These are phyloP conservation scores for Tinea trinotella DNA, from an alignment of 2,888 invertebrate genomes.

Conservation along the genomic window DNA sequence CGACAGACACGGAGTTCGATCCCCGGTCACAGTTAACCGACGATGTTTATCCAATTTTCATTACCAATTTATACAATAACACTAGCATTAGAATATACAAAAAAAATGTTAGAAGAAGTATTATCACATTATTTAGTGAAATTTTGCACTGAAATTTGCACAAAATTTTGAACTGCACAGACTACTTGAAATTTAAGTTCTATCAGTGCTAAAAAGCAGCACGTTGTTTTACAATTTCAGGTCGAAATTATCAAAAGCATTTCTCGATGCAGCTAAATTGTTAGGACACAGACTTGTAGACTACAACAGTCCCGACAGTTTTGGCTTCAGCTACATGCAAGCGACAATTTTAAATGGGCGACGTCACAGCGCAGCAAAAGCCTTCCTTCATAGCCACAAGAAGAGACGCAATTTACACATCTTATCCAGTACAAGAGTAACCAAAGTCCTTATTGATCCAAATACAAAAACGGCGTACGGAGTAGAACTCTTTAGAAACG, in stretches of 20 bases:
- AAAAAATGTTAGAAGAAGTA: too few relatives aligned
- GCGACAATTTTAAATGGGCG: slow-evolving; percentile 62
- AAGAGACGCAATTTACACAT: slow-evolving; percentile 73
- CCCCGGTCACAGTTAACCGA: too few relatives aligned
- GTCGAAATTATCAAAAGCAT: slow-evolving; percentile 73
- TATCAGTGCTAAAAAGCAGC: too few relatives aligned
- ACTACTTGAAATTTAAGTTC: too few relatives aligned
- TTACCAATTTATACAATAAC: too few relatives aligned
- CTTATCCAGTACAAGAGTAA: slow-evolving; percentile 65
- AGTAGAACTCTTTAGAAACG: slow-evolving; percentile 46
- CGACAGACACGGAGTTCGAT: too few relatives aligned
- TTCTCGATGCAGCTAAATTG: slow-evolving; percentile 75
- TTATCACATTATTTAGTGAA: too few relatives aligned
- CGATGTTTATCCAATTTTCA: too few relatives aligned
- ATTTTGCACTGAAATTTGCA: too few relatives aligned
- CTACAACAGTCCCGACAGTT: slow-evolving; percentile 77
- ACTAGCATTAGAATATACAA: too few relatives aligned
- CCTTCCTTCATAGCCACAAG: slow-evolving; percentile 69
- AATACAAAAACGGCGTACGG: slow-evolving; percentile 57
- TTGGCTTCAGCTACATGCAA: slow-evolving; percentile 69
- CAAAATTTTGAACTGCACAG: too few relatives aligned
- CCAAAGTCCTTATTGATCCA: slow-evolving; percentile 71
- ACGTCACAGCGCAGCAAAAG: slow-evolving; percentile 69
- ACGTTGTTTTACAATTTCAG: slow-evolving; percentile 41
- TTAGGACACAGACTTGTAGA: slow-evolving; percentile 77